A percentile compares a stretch with the other conserved stretches of the same genome.
phyloP scores from a whole-genome alignment of 2,113 vertebrate species.

The Cepphus grylle region DNA sequence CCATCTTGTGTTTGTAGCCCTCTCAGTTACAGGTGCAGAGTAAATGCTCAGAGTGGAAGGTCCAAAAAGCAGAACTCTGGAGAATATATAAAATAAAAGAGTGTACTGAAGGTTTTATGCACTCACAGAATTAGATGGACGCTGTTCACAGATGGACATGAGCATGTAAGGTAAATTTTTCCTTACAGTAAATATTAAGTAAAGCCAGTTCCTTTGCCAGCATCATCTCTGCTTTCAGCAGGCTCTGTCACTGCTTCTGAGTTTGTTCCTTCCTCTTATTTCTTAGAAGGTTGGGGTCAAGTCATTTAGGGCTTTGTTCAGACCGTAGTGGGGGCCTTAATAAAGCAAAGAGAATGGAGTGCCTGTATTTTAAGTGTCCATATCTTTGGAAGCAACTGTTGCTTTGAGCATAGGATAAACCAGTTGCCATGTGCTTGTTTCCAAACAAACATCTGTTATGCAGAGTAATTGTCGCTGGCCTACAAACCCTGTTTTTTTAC shows the following conservation, averaged over 20 bases:
- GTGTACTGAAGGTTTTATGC: neutral
- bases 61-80: neutral
- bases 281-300: neutral
- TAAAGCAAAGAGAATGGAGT: neutral
- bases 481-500: neutral
- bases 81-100: neutral
- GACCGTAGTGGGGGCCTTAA: neutral
- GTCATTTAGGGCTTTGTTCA: neutral
- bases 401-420: neutral
- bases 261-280: neutral
- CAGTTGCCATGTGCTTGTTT: neutral
- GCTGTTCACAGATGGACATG: neutral
- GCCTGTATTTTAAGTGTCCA: neutral
- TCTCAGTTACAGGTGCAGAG: neutral
- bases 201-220: neutral
- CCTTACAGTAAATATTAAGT: neutral
- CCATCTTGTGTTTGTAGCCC: neutral
- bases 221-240: neutral
- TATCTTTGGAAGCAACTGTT: neutral
- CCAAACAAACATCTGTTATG: neutral
- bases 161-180: neutral
- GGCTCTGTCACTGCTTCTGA: neutral
- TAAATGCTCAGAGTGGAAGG: neutral
- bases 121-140: neutral
- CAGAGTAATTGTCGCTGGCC: neutral